Conservation (phyloP, 2,113 vertebrate species). For the Dipodomys spectabilis region DNA sequence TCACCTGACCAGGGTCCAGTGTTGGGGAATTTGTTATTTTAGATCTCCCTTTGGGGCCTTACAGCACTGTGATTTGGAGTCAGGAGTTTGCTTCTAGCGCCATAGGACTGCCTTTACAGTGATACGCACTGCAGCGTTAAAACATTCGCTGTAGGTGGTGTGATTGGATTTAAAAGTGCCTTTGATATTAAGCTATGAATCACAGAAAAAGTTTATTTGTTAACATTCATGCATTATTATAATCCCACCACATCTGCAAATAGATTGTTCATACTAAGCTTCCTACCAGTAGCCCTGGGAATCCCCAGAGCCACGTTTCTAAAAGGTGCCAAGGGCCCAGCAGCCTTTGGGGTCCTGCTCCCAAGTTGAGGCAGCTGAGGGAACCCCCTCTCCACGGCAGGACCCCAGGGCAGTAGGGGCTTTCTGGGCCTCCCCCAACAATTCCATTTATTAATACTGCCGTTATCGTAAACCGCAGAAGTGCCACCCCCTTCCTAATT, state of each 20-base stretch:
- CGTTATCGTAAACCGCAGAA: background rate
- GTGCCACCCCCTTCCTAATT: fast-evolving
- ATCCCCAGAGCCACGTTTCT: background rate
- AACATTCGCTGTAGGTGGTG: constrained; percentile 74
- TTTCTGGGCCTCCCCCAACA: no score
- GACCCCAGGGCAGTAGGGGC: background rate
- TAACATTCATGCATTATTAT: constrained; percentile 1
- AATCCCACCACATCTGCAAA: background rate
- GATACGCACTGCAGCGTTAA: constrained; percentile 81
- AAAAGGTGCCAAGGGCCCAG: background rate
- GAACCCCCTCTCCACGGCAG: background rate
- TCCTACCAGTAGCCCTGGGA: background rate
- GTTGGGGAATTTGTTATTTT: constrained; percentile 10
- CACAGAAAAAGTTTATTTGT: constrained; percentile 53
- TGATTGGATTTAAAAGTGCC: constrained; percentile 87
- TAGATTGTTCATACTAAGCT: background rate
- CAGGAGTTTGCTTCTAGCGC: constrained; percentile 71
- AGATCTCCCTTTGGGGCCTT: constrained; percentile 36
- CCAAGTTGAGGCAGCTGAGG: background rate
- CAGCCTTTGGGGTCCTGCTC: background rate
- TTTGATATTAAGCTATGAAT: constrained; percentile 77
- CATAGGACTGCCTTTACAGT: constrained; percentile 70
- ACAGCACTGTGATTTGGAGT: constrained; percentile 69
- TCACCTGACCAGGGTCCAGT: background rate
- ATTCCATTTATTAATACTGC: background rate